Percentiles rank a stretch among this genome's conserved stretches.
These are phyloP conservation scores for Ceratotherium simum DNA, from an alignment of 2,113 vertebrate genomes.

Conservation along the genomic window DNA sequence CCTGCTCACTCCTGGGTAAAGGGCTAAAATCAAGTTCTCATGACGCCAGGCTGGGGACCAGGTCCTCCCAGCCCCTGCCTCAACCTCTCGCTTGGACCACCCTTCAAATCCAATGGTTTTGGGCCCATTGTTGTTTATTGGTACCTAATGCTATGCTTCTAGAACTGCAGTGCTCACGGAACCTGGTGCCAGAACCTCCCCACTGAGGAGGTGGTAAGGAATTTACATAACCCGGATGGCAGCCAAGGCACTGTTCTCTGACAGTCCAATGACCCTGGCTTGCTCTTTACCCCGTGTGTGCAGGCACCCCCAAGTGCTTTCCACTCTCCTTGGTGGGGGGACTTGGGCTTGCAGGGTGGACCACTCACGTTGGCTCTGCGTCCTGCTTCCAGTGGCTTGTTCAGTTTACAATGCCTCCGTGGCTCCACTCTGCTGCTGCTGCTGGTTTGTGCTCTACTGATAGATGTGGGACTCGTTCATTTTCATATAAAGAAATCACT, in stretches of 20 bases:
- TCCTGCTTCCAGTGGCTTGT: fast-evolving
- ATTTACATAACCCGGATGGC: fast-evolving
- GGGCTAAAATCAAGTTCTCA: background rate
- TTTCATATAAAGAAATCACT: constrained; percentile 30
- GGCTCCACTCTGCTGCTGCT: background rate
- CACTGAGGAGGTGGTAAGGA: background rate
- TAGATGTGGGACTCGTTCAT: background rate
- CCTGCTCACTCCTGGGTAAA: background rate
- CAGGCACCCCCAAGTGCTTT: too few relatives aligned
- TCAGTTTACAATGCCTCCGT: fast-evolving
- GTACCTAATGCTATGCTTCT: fast-evolving
- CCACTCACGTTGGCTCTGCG: fast-evolving
- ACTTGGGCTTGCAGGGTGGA: too few relatives aligned
- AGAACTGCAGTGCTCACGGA: background rate
- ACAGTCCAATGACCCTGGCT: fast-evolving
- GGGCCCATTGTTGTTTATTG: background rate
- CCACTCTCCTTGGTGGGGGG: too few relatives aligned
- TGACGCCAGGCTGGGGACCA: background rate
- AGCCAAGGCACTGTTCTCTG: background rate
- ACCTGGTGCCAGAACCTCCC: background rate
- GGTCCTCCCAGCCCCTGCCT: background rate
- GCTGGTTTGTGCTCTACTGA: fast-evolving
- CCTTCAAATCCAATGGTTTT: background rate
- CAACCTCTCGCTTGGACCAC: background rate
- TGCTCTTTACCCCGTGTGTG: too few relatives aligned